Base-by-base conservation (phyloP, 2,113 vertebrate genomes). In the Ibidorhyncha struthersii region DNA sequence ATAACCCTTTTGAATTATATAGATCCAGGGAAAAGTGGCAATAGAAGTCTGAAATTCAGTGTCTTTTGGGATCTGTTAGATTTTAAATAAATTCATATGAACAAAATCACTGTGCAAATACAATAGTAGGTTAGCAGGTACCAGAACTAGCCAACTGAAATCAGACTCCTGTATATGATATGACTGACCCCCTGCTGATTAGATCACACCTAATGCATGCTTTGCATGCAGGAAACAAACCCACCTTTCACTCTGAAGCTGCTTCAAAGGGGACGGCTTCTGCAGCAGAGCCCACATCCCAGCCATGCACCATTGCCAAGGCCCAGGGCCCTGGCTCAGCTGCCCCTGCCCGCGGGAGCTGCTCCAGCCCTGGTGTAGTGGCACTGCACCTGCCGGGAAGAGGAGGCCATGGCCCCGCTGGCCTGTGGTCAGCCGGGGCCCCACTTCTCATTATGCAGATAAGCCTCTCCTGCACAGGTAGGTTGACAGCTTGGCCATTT, bases 361-460 rank as follows among this genome's bases (percentile, higher is more conserved):
- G 6, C 43, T 16, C 43, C 34, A 47, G 45, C 16, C 36, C 36
- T 0, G 0, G 27, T 1, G 1, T 0, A 1, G 14, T 72, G 27
- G 7, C 12, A 63, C 32, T 63, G 12, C 5, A 23, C 19, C 25
- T 19, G 3, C 25, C 2, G 3, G 21, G 34, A 66, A 53, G 13
- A 25, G 25, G 7, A 73, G 34, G 9, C 9, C 52, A 80, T 1
- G 8, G 52, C 27, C 59, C 17, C 2, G 4, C 27, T 1, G 0
- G 7, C 13, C 61, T 32, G 12, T 7, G 12, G 52, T 16, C n/a
- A 82, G 26, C 50, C 2, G 0, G 10, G 36, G 25, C 2, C 16
- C 49, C 1, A 1, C 49, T 38, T 21, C 23, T 29, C 4, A 1
- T 8, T 34, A 18, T 3, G 3, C 18, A 40, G 10, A 14, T 29